Conservation (phyloP, 1,140 invertebrate species). For the Rhyzopertha dominica region DNA sequence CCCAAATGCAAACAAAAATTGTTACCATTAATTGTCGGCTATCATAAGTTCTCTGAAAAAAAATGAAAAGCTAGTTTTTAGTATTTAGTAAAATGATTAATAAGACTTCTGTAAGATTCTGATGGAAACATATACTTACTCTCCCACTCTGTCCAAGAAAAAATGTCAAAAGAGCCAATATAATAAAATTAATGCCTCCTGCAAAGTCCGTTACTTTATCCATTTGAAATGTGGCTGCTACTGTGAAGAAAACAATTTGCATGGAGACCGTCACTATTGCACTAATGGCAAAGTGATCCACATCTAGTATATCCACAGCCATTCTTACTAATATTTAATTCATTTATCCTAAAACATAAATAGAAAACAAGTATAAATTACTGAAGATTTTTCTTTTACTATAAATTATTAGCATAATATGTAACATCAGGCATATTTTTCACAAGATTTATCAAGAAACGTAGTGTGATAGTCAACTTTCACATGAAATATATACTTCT, state of each 20-base stretch:
- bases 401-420: too few species aligned
- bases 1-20: conserved; percentile 80
- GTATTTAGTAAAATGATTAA: not conserved
- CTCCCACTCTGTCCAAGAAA: conserved; percentile 74
- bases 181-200: conserved; percentile 86
- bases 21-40: conserved; percentile 85
- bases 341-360: too few species aligned
- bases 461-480: too few species aligned
- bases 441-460: too few species aligned
- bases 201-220: conserved; percentile 91
- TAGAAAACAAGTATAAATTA: too few species aligned
- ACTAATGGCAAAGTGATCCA: conserved; percentile 81
- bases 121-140: conserved; percentile 42
- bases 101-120: not conserved
- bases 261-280: conserved; percentile 81
- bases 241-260: conserved; percentile 83
- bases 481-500: too few species aligned
- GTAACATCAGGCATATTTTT: too few species aligned
- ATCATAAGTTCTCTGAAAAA: conserved; percentile 65
- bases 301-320: conserved; percentile 70
- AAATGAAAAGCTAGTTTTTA: conserved; percentile 16
- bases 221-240: conserved; percentile 79
- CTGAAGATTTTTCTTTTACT: too few species aligned
- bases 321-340: too few species aligned
- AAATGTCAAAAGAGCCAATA: conserved; percentile 81